Conservation (phyloP, 2,888 invertebrate genomes). For the Criorhina ranunculi region DNA sequence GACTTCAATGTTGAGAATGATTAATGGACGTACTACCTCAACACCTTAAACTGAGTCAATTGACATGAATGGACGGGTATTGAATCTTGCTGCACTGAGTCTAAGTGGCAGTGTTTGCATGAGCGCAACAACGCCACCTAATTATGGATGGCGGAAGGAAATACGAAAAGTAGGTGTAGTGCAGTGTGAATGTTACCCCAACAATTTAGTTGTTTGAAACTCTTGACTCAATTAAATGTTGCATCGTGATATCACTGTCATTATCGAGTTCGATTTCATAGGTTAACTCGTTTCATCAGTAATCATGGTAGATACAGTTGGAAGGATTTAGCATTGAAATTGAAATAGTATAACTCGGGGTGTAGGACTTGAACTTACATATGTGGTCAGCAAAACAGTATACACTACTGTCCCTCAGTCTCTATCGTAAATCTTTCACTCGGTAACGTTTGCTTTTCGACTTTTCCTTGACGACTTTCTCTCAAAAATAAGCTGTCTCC, state of each 20-base stretch:
- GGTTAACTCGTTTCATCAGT: too few species aligned
- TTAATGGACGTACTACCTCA: slow-evolving; percentile 23
- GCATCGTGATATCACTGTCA: not conserved
- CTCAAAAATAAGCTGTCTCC: too few species aligned
- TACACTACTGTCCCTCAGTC: too few species aligned
- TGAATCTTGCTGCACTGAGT: not conserved
- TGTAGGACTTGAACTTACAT: too few species aligned
- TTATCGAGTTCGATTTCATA: not conserved
- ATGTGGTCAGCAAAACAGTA: too few species aligned
- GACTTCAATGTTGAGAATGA: slow-evolving; percentile 32
- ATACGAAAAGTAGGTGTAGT: slow-evolving; percentile 12
- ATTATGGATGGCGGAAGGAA: slow-evolving; percentile 59
- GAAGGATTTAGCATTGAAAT: too few species aligned
- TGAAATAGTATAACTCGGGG: too few species aligned
- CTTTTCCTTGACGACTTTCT: too few species aligned
- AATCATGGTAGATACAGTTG: too few species aligned
- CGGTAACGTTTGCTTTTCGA: too few species aligned
- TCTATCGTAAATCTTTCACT: too few species aligned
- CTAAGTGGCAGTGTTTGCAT: slow-evolving; percentile 3
- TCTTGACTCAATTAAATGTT: not conserved
- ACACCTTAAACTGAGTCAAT: slow-evolving; percentile 33
- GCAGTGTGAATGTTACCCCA: slow-evolving; percentile 17
- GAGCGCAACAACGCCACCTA: slow-evolving; percentile 13
- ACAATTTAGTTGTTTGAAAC: slow-evolving; percentile 7
- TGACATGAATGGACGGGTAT: slow-evolving; percentile 21